Conservation (phyloP, 2,797 vertebrate genomes). For the Etheostoma perlongum region DNA sequence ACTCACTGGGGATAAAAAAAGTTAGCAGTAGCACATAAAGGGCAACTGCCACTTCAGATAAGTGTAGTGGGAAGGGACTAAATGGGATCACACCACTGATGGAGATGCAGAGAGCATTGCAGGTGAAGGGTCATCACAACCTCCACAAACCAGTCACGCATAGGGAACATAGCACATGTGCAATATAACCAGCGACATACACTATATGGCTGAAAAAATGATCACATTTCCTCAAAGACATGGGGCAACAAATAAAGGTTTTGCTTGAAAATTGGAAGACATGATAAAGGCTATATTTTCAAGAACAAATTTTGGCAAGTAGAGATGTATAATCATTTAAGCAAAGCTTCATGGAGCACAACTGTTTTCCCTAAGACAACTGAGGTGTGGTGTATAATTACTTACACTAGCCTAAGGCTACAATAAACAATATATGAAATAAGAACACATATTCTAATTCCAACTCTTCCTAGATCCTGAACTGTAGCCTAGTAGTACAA, state of each 20-base stretch:
- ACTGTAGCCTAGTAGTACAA: background rate
- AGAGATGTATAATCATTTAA: background rate
- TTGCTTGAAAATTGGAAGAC: background rate
- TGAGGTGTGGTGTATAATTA: background rate
- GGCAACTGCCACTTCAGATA: conserved; percentile 71
- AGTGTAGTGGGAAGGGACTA: conserved; percentile 18
- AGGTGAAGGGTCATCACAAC: conserved; percentile 29
- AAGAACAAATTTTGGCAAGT: background rate
- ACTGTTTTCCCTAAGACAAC: background rate
- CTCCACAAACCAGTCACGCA: conserved; percentile 37
- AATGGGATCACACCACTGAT: conserved; percentile 35
- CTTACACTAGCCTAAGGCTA: background rate
- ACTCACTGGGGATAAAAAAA: conserved; percentile 29
- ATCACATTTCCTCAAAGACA: background rate
- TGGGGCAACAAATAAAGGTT: background rate
- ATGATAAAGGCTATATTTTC: background rate
- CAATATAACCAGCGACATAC: conserved; percentile 11
- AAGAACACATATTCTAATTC: background rate
- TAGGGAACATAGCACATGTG: background rate
- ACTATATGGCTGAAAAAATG: background rate
- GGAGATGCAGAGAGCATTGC: conserved; percentile 14
- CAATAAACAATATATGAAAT: background rate
- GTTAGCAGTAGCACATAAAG: conserved; percentile 61
- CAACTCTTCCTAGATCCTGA: background rate
- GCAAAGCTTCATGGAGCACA: background rate